These are phyloP conservation scores for Onychostruthus taczanowskii DNA, from an alignment of 2,113 vertebrate species.

Conservation along the genomic window DNA sequence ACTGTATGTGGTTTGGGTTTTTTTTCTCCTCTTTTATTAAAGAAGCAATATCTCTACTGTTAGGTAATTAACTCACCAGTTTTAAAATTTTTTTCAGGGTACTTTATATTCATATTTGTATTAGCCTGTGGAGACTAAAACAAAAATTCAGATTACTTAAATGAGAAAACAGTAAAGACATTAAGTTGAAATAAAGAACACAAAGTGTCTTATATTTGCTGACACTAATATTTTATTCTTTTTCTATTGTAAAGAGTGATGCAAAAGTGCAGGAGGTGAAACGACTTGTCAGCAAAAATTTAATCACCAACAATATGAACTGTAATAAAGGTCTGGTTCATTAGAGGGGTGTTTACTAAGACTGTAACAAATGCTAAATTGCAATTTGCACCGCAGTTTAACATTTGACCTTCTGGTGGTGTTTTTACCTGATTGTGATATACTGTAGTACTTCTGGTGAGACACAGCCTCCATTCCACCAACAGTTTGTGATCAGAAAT, in stretches of 20 bases:
- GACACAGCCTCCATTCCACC: not conserved
- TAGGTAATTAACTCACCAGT: not conserved
- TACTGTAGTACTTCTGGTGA: not conserved
- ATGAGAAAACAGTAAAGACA: slow-evolving; percentile 50
- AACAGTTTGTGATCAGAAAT: not conserved
- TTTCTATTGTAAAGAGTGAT: slow-evolving; percentile 42
- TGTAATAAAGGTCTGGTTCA: slow-evolving; percentile 54
- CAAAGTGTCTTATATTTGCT: slow-evolving; percentile 46
- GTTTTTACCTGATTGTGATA: not conserved
- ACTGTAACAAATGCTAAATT: slow-evolving; percentile 45
- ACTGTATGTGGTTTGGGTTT: not conserved
- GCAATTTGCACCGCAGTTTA: slow-evolving; percentile 27
- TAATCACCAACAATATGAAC: slow-evolving; percentile 54
- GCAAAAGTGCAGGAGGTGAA: slow-evolving; percentile 54
- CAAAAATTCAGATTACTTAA: slow-evolving; percentile 44
- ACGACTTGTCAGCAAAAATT: slow-evolving; percentile 63
- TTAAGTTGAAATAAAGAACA: slow-evolving; percentile 35
- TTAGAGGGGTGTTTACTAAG: slow-evolving; percentile 36
- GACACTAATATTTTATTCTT: slow-evolving; percentile 64
- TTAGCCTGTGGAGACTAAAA: not conserved
- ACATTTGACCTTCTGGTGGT: slow-evolving; percentile 47
- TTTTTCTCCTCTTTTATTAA: not conserved
- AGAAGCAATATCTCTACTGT: not conserved
- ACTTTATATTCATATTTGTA: not conserved
- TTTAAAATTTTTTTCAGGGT: not conserved